Evolutionary conservation across 2,113 vertebrate species (phyloP).

Genomic region (Lipotes vexillifer): DNA sequence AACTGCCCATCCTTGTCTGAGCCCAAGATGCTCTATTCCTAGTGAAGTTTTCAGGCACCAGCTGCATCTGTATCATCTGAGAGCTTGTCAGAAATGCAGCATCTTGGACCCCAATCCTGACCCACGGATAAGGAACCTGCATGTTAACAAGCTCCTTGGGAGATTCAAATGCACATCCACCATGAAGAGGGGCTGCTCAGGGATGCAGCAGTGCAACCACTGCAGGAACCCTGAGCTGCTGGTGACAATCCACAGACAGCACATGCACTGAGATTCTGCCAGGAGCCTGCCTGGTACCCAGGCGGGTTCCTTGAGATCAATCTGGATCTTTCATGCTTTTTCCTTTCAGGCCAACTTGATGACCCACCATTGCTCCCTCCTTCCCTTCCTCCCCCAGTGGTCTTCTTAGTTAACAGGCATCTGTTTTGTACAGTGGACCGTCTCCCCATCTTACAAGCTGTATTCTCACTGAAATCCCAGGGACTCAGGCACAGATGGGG

Average conservation of each 20-base stretch:
- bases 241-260: fast-evolving
- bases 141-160: not conserved
- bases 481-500: not conserved
- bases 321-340: not conserved
- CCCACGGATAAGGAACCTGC: fast-evolving
- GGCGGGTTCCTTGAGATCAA: not conserved
- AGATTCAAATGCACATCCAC: too few relatives aligned
- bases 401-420: not conserved
- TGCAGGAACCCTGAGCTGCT: fast-evolving
- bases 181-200: fast-evolving
- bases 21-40: not conserved
- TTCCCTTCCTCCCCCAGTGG: not conserved
- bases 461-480: not conserved
- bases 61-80: not conserved
- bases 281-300: not conserved
- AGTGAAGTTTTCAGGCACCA: fast-evolving
- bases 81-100: not conserved
- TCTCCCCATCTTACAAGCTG: not conserved
- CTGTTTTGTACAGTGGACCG: not conserved
- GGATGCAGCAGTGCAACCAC: fast-evolving
- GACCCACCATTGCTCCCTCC: fast-evolving
- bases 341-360: not conserved
- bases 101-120: not conserved
- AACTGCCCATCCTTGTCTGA: fast-evolving
- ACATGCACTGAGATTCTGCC: fast-evolving